A percentile compares a stretch with the other conserved stretches of the same genome.
Evolutionary conservation across 2,797 vertebrate species (phyloP).

Genomic region (Chanos chanos): DNA sequence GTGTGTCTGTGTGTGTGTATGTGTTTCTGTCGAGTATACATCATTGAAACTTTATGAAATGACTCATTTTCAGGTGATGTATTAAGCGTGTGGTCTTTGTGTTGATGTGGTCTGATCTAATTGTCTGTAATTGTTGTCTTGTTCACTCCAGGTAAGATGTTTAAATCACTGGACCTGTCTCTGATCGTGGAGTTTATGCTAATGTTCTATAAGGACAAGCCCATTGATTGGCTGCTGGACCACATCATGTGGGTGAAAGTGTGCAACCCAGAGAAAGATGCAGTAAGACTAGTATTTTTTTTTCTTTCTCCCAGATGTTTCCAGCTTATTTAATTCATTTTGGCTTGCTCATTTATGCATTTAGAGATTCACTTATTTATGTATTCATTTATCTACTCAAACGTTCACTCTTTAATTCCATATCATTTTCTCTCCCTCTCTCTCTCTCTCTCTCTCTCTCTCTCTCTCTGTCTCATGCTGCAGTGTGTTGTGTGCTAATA

Average conservation of each 20-base stretch:
- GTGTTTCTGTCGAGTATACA: not conserved
- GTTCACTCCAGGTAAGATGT: constrained; percentile 86
- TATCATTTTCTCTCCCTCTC: not conserved
- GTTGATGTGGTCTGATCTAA: not conserved
- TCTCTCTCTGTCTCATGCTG: not conserved
- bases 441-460: not conserved
- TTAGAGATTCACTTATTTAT: constrained; percentile 4
- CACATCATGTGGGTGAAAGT: constrained; percentile 99
- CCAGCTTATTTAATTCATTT: too few species aligned
- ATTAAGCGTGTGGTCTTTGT: too few species aligned
- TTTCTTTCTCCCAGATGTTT: not conserved
- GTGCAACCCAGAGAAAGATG: constrained; percentile 97
- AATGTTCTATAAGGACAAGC: constrained; percentile 99
- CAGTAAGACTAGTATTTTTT: constrained; percentile 80
- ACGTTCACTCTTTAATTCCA: constrained; percentile 4
- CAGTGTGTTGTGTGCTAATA: not conserved
- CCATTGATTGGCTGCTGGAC: constrained; percentile 98
- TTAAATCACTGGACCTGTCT: constrained; percentile 93
- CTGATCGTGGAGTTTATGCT: constrained; percentile 97
- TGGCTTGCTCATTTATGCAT: not conserved
- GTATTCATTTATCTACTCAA: not conserved
- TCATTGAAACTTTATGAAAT: not conserved
- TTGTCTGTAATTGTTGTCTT: not conserved
- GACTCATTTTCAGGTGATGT: not conserved
- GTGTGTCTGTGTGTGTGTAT: not conserved